phyloP scores from a whole-genome alignment of 1,140 invertebrate genomes.

The Paraescarpia echinospica region DNA sequence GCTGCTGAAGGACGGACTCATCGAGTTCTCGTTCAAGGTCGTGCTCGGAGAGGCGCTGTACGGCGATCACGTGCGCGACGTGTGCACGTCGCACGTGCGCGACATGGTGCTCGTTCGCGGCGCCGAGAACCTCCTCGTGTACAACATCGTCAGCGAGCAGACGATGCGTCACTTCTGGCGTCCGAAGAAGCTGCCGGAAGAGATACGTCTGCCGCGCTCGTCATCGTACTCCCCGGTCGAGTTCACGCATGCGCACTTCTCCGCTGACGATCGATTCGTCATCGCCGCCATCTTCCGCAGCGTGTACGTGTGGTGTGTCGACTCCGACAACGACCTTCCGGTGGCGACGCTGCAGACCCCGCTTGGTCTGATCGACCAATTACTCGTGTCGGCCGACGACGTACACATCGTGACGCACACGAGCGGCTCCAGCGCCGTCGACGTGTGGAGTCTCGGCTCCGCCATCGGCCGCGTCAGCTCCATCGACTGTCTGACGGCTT shows the following conservation, averaged over 20 bases:
- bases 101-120: conserved; percentile 43
- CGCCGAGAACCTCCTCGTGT: conserved; percentile 42
- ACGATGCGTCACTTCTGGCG: conserved; percentile 39
- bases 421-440: conserved; percentile 37
- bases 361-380: conserved; percentile 45
- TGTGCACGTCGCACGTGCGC: conserved; percentile 40
- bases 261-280: conserved; percentile 44
- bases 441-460: conserved; percentile 50
- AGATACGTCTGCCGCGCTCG: conserved; percentile 51
- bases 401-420: conserved; percentile 46
- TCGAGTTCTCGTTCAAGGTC: conserved; percentile 48
- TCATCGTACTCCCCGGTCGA: conserved; percentile 35
- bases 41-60: conserved; percentile 39
- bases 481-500: conserved; percentile 45
- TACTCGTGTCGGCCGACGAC: conserved; percentile 38
- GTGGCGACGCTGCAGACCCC: conserved; percentile 49
- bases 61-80: conserved; percentile 39
- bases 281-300: conserved; percentile 51
- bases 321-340: conserved; percentile 30
- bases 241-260: conserved; percentile 50
- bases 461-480: conserved; percentile 42
- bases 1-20: conserved; percentile 40
- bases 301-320: conserved; percentile 51
- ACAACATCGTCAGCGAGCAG: conserved; percentile 42
- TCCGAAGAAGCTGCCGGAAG: conserved; percentile 45